These are phyloP conservation scores for Cyphomyrus plagiostoma DNA, from an alignment of 2,113 vertebrate species.

Conservation along the genomic window DNA sequence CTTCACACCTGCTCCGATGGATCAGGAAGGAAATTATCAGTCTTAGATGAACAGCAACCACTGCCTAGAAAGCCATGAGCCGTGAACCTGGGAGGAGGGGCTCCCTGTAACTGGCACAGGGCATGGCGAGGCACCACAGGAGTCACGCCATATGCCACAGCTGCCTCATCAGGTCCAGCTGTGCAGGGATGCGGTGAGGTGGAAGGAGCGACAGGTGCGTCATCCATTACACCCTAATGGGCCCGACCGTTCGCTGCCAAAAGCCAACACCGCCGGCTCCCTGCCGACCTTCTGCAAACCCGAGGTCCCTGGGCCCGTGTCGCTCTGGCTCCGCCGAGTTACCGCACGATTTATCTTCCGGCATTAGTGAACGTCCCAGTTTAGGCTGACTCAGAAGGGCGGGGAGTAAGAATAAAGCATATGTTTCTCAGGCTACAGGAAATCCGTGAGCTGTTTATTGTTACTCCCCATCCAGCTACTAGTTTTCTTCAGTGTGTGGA, in stretches of 20 bases:
- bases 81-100: constrained; percentile 14
- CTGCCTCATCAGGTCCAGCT: constrained; percentile 22
- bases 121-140: not conserved
- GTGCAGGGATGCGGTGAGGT: constrained; percentile 9
- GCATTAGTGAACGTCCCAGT: not conserved
- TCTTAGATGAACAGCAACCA: constrained; percentile 14
- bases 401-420: not conserved
- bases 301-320: not conserved
- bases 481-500: not conserved
- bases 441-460: not conserved
- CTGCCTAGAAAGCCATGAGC: not conserved
- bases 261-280: not conserved
- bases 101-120: constrained; percentile 10
- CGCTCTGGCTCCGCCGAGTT: not conserved
- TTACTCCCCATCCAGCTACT: not conserved
- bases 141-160: constrained; percentile 25
- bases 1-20: not conserved
- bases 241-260: constrained; percentile 41
- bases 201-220: constrained; percentile 36
- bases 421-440: not conserved
- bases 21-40: not conserved
- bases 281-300: constrained; percentile 9
- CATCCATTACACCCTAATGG: constrained; percentile 46
- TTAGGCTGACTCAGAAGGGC: not conserved
- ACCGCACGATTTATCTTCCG: constrained; percentile 6